Evolutionary conservation across 2,113 vertebrate genomes (phyloP), one percentile per base, ranked within the genome.

Genomic region (Paradoxurus hermaphroditus): DNA sequence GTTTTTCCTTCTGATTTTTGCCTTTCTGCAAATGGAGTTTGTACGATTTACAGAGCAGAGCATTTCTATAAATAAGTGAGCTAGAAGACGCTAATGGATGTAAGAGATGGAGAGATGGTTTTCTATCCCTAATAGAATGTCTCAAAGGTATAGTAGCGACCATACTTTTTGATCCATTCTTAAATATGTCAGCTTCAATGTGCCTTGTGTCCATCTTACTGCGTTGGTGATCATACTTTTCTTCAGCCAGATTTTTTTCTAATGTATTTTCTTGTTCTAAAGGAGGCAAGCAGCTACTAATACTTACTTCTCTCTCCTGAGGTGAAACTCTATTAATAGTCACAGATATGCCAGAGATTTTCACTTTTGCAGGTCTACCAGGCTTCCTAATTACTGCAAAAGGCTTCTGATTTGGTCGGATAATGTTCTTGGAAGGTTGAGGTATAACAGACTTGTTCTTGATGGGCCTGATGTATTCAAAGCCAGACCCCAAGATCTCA

Each of bases 311-410:
- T 89, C 99, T 99, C 97, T 99, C 99, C 95, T 99, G 98, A 97
- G 99, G 99, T 94, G 99, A 99, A 95, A 99, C 98, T 85, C 99
- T 99, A 62, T 98, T 99, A 96, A 99, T 98, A 63, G 99, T 99
- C 94, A 99, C 99, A 31, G 99, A 99, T 97, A 99, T 99, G 86
- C 99, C 99, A 7, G 99, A 99, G 91, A 99, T 99, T 98, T 99
- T 99, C 29, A 99, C 99, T 98, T 99, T 99, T 93, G 99, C 99
- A 70, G 99, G 99, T 97, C 99, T 99, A 85, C 99, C 99, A 91
- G 99, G 99, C 98, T 99, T 99, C 93, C 99, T 99, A 85, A 99
- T 97, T 29, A 98, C 95, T 75, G 98, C 96, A 90, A 98, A 98
- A 13, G 99, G 98, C 96, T 99, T 99, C 88, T 98, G 99, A 67